Evolutionary conservation across 2,113 vertebrate species (phyloP), one percentile per base, ranked within the genome.

Genomic region (Cariama cristata): DNA sequence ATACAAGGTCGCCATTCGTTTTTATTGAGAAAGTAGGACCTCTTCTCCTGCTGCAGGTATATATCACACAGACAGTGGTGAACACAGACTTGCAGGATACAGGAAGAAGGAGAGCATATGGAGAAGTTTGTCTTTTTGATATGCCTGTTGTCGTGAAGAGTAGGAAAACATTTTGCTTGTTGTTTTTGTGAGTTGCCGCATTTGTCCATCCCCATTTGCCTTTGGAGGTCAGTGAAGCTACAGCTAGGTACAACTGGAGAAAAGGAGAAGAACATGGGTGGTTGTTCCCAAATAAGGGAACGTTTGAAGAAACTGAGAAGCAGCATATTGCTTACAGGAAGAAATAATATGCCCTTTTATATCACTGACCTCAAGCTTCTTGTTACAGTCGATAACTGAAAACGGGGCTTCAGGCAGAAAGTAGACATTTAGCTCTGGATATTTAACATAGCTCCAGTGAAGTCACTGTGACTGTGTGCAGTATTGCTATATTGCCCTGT

Each of bases 61-160:
- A 1, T 28, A 15, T 56, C 56, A 33, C 55, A 32, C 2, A 4
- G 69, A 9, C 3, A 0, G 4, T 47, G 64, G 33, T 47, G 23
- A 66, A 6, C 32, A 19, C 0, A 4, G 52, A 21, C 60, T 26
- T 59, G 26, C 50, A 68, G 87, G 58, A 50, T 50, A 15, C 10
- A 8, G 28, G 50, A 42, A 56, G 45, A 14, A 24, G 49, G 33
- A 77, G 40, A 79, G 30, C 12, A 3, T 28, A 26, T 20, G 38
- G 59, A 91, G 69, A 80, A 42, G 35, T 75, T 82, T 86, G 30
- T 63, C 40, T 86, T 67, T 85, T 55, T 50, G 42, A 40, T 76
- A 21, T 11, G 35, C 44, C 44, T 42, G 50, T 88, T 63, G 76
- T 90, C 2, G 8, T 75, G 79, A 73, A 79, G 79, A 87, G 38